Evolutionary conservation across 1,140 invertebrate genomes (phyloP), one percentile per base, ranked within the genome.

Genomic region (Temnothorax curvispinosus): DNA sequence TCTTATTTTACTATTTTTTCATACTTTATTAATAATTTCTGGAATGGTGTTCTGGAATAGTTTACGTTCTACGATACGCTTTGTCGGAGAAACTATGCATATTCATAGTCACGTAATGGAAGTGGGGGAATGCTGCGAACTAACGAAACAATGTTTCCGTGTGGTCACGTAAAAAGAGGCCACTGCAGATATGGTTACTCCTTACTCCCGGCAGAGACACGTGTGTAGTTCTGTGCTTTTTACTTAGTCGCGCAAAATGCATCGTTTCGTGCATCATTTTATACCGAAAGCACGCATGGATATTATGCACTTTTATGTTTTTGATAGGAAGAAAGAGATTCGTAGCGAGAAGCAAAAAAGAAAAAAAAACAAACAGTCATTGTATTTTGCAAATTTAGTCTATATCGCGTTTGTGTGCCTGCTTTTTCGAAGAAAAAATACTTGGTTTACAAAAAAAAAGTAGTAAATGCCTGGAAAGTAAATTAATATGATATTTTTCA

Each of bases 81-180:
- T 21, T 7, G 76, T 50, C 76, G 41, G 52, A 67, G 41, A 78
- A 82, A 64, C 64, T 86, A 84, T 87, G 80, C 86, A 87, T 87
- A 87, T 87, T 87, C 86, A 87, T 87, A 81, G 77, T 87, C 86
- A 87, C 86, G 86, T 84, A 87, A 74, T 75, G 11, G 44, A 52
- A 69, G 44, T 54, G 64, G 15, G 67, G 80, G 52, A 74, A 67
- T 21, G 32, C 9, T 47, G 21, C 82, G 38, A 84, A 52, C 21
- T 38, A 35, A 64, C 65, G 67, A 75, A 84, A 74, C 54, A 64
- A 85, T 58, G 71, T 85, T 87, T 64, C 72, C 72, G 56, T 88
- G 54, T 54, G 77, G 80, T 75, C 72, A 72, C 67, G 71, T 85
- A 62, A 87, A 89, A 89, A 87, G 88, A 89, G 85, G 88, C 85